A percentile compares a stretch with the other conserved stretches of the same genome.
phyloP scores from a whole-genome alignment of 2,888 invertebrate genomes.

The Oscheius sp. region DNA sequence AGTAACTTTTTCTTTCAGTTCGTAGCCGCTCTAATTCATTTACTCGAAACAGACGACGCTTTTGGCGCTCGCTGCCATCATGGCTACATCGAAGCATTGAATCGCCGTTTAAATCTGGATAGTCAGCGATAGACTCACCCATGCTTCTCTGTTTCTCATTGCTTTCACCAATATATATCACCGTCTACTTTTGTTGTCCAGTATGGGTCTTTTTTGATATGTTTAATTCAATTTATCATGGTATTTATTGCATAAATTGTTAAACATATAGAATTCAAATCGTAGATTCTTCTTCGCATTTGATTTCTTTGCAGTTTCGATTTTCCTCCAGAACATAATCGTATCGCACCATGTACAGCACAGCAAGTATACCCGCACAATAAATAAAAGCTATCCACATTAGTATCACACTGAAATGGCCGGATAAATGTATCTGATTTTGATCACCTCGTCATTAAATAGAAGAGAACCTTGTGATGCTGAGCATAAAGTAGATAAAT shows the following conservation, averaged over 20 bases:
- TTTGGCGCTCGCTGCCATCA: slow-evolving; percentile 56
- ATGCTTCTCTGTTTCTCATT: neutral
- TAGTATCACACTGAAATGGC: slow-evolving; percentile 46
- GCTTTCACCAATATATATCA: neutral
- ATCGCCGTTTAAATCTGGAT: slow-evolving; percentile 44
- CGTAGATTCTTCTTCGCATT: neutral
- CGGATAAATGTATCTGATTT: neutral
- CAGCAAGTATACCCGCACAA: slow-evolving; percentile 51
- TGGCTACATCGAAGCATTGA: slow-evolving; percentile 57
- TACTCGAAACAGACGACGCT: slow-evolving; percentile 58
- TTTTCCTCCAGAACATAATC: slow-evolving; percentile 19
- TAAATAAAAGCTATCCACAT: slow-evolving; percentile 52
- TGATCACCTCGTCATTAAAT: slow-evolving; percentile 54
- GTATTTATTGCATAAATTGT: neutral
- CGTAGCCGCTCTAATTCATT: slow-evolving; percentile 45
- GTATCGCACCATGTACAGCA: slow-evolving; percentile 52
- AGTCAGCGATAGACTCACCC: slow-evolving; percentile 14
- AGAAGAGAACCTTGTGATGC: slow-evolving; percentile 51
- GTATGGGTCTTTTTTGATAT: neutral
- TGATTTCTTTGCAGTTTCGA: neutral
- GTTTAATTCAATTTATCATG: neutral
- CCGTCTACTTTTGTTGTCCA: too few species aligned
- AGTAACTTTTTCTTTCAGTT: slow-evolving; percentile 34
- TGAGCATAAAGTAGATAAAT: slow-evolving; percentile 57
- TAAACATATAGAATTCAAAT: neutral